Conservation (phyloP, 2,888 invertebrate genomes). For the Trachelus iudaicus region DNA sequence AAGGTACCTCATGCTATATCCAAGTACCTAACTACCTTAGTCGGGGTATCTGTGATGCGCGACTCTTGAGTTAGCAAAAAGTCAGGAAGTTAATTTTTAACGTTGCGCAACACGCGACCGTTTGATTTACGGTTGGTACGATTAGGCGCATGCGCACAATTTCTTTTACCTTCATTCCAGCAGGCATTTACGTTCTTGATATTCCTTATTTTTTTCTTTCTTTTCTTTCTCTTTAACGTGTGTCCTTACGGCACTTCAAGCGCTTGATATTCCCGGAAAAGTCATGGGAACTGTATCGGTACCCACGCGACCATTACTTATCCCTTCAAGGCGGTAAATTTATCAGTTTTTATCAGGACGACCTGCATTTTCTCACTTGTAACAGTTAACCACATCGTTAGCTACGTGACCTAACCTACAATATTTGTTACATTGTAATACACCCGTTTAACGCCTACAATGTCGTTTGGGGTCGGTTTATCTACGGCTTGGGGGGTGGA, state of each 20-base stretch:
- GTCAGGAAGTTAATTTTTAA: not conserved
- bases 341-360: slow-evolving; percentile 1
- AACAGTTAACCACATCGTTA: not conserved
- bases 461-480: not conserved
- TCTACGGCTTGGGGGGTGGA: not conserved
- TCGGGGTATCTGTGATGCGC: not conserved
- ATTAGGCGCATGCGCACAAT: not conserved
- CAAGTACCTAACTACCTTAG: not conserved
- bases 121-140: not conserved
- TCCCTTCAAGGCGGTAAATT: not conserved
- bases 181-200: not conserved
- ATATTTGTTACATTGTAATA: not conserved
- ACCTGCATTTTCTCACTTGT: not conserved
- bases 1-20: not conserved
- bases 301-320: slow-evolving; percentile 9
- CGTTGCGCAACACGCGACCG: slow-evolving; percentile 5
- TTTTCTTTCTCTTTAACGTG: not conserved
- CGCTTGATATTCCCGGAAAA: not conserved
- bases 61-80: not conserved
- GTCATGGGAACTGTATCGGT: not conserved
- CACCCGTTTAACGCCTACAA: not conserved
- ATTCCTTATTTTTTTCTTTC: too few relatives aligned
- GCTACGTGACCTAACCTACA: not conserved
- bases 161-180: not conserved
- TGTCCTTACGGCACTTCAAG: not conserved